A percentile compares a stretch with the other conserved stretches of the same genome.
These are phyloP conservation scores for Agrilus biguttatus DNA, from an alignment of 2,888 invertebrate species.

Conservation along the genomic window DNA sequence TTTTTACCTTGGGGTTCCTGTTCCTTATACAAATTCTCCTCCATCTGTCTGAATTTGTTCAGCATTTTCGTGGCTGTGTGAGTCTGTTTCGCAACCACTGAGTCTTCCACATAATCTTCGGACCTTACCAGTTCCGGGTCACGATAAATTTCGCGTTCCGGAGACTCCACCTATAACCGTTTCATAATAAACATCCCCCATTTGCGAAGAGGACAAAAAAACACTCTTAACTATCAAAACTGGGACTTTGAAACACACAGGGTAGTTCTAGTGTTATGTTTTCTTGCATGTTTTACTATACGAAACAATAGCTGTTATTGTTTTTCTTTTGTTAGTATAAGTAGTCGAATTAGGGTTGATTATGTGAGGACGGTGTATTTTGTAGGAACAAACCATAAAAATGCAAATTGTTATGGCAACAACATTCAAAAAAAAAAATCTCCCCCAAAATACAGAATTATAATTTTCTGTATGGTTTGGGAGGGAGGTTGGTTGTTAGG, in stretches of 20 bases:
- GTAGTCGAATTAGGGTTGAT: too few relatives aligned
- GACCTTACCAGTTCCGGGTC: slow-evolving; percentile 58
- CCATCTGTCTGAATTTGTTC: slow-evolving; percentile 78
- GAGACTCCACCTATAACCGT: slow-evolving; percentile 40
- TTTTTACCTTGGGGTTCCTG: slow-evolving; percentile 25
- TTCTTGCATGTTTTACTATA: too few relatives aligned
- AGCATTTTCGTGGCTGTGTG: slow-evolving; percentile 80
- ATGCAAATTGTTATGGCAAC: neutral
- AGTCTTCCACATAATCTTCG: slow-evolving; percentile 40
- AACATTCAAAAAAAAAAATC: neutral
- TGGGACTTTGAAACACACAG: too few relatives aligned
- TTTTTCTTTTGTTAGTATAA: too few relatives aligned
- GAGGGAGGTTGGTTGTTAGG: too few relatives aligned
- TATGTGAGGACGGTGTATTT: too few relatives aligned
- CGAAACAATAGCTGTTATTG: too few relatives aligned
- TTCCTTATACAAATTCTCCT: slow-evolving; percentile 47
- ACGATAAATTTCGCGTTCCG: slow-evolving; percentile 56
- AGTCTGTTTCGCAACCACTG: slow-evolving; percentile 36
- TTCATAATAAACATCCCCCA: neutral
- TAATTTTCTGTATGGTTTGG: too few relatives aligned
- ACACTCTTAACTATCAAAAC: neutral
- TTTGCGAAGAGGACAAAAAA: neutral
- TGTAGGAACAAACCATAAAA: too few relatives aligned
- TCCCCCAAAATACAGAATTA: too few relatives aligned
- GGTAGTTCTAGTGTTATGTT: too few relatives aligned